Evolutionary conservation across 2,888 invertebrate genomes (phyloP), one percentile per base, ranked within the genome.

Genomic region (Diarsia rubi): DNA sequence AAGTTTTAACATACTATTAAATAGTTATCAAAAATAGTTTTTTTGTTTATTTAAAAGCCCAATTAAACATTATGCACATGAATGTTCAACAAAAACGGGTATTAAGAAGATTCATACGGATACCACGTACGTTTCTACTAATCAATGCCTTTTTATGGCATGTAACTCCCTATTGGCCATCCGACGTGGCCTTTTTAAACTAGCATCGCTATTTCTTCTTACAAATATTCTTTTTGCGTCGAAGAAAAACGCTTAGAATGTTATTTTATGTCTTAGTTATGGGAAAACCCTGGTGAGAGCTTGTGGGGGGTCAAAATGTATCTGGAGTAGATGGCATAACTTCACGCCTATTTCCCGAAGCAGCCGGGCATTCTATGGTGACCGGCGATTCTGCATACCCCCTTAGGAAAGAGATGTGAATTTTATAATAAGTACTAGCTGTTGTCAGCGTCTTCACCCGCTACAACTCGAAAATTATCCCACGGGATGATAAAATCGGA

Each of bases 181-280:
- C 2, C 11, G 12, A 70, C 6, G 12, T 52, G 49, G 27, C 14
- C n/a, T n/a, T 44, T n/a, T n/a, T 12, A 69, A 5, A 47, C 12
- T 6, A 31, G 16, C 8, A 0, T 4, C 21, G 27, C 31, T 31
- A 62, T 62, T n/a, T 76, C 31, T 19, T 44, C 62, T 76, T 37
- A 37, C 8, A 37, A 1, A 14, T 14, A 45, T 45, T 16, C 24
- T 31, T 21, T n/a, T 21, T 24, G 14, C 16, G 16, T 63, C 66
- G 3, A 54, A 54, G 44, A 73, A 31, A 5, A 16, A 75, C 16
- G 44, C 24, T 8, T 5, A 21, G 44, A 8, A 27, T 64, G 49
- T 3, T 12, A 21, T 49, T 31, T 44, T 76, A 73, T 62, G 49
- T 75, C 42, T 75, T 60, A 49, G 27, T 71, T 72, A 71, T 14